Base-by-base conservation (phyloP, 1,140 invertebrate genomes). In the Tribolium madens region DNA sequence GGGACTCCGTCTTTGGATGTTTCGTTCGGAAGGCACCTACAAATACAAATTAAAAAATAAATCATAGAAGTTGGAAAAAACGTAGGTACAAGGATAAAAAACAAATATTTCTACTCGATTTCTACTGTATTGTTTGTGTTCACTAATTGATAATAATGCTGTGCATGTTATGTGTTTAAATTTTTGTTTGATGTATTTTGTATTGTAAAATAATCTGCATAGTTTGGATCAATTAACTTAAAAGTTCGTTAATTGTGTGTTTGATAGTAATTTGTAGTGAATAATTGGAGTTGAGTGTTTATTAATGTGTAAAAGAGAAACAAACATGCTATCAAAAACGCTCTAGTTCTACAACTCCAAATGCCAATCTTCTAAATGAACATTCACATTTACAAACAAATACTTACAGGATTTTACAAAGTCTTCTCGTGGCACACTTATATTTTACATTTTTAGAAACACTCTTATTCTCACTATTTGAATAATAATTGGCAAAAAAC, bases 1-100 rank as follows among this genome's bases (percentile, higher is more conserved):
- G 13, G 76, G 76, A 15, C 57, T 72, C 13, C 70, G 17, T 72
- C 70, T 72, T 46, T 72, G 70, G n/a, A 72, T 52, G 14, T 12
- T 72, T 12, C 70, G 42, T 12, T 31, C 70, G n/a, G 57, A 33
- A 33, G 57, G 57, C 46, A 72, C 47, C 70, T 72, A 72, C 2
- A 72, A 72, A 50, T 64, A 12, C 31, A 33, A 64, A 33, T 7
- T 7, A 50, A 3, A 14, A 15, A 3, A 50, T 5, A 15, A 50
- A 3, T 14, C 1, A 17, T 50, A 17, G 9, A 14, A n/a, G 46
- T 5, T 3, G n/a, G 46, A 13, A 47, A 10, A 3, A 47, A 2
- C 2, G 6, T 31, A 31, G 26, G 3, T 9, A 47, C 46, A 47
- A 47, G n/a, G 10, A 10, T 9, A 50, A 14, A 50, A 50, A 4